Percentiles rank a stretch among this genome's conserved stretches.
Conservation (phyloP, 2,888 invertebrate genomes). For the Eudemis profundana region DNA sequence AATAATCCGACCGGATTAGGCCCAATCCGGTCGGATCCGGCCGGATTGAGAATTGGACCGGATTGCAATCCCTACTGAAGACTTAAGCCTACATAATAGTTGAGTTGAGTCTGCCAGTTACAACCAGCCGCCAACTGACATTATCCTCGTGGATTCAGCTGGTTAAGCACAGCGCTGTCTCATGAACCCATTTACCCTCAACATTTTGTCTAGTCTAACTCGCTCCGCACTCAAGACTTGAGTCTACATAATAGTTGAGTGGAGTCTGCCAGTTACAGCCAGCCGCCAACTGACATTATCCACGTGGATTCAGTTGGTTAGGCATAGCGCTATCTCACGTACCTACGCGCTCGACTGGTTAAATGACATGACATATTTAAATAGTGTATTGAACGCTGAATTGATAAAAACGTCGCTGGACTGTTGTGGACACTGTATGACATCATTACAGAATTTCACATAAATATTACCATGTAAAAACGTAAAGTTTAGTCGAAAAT, state of each 20-base stretch:
- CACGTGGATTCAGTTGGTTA: neutral
- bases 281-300: conserved; percentile 14
- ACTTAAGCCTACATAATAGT: neutral
- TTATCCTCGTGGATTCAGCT: conserved; percentile 5
- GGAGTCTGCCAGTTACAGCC: too few relatives aligned
- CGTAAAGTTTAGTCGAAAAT: too few relatives aligned
- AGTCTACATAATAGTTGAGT: neutral
- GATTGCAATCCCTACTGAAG: neutral
- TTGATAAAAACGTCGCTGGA: too few relatives aligned
- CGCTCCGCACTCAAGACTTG: neutral
- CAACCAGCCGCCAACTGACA: conserved; percentile 2
- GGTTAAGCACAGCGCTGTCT: conserved; percentile 7
- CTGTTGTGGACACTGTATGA: too few relatives aligned
- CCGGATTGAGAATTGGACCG: too few relatives aligned
- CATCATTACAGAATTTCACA: too few relatives aligned
- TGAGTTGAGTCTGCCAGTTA: too few relatives aligned
- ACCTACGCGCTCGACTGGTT: conserved; percentile 3
- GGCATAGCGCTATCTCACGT: conserved; percentile 8
- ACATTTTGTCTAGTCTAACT: too few relatives aligned
- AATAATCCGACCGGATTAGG: too few relatives aligned
- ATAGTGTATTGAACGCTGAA: neutral
- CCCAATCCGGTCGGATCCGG: too few relatives aligned
- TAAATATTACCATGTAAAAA: too few relatives aligned
- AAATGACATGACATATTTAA: conserved; percentile 2
- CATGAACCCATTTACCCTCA: too few relatives aligned